phyloP scores from a whole-genome alignment of 2,797 vertebrate species.

The Pseudochirops corinnae region DNA sequence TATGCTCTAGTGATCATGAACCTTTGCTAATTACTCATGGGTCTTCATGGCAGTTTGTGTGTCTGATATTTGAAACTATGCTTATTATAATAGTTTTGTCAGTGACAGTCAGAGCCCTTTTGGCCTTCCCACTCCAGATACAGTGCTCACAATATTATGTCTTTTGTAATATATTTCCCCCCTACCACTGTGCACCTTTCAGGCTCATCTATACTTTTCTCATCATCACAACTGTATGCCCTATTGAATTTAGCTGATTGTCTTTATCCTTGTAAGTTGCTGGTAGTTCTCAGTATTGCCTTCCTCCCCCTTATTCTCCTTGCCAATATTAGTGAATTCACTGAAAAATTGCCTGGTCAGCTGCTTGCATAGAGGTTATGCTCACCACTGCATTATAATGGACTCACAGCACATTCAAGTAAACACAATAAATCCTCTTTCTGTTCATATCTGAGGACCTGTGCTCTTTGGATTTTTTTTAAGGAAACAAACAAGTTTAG shows the following conservation, averaged over 20 bases:
- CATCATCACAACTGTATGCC: not conserved
- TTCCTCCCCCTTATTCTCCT: not conserved
- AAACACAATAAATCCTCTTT: not conserved
- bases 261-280: not conserved
- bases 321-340: not conserved
- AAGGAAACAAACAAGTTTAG: not conserved
- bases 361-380: not conserved
- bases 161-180: not conserved
- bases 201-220: not conserved
- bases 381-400: not conserved
- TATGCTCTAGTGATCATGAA: not conserved
- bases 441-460: not conserved
- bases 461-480: too few species aligned
- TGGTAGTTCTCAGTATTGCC: not conserved
- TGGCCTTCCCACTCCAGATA: not conserved
- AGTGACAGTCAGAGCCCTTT: not conserved
- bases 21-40: not conserved
- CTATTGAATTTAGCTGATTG: not conserved
- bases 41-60: not conserved
- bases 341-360: not conserved
- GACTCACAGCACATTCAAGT: not conserved
- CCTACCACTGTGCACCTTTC: not conserved
- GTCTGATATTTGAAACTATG: not conserved
- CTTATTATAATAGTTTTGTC: not conserved
- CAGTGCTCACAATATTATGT: not conserved